Evolutionary conservation across 2,113 vertebrate genomes (phyloP), one percentile per base, ranked within the genome.

Genomic region (Ornithorhynchus anatinus): DNA sequence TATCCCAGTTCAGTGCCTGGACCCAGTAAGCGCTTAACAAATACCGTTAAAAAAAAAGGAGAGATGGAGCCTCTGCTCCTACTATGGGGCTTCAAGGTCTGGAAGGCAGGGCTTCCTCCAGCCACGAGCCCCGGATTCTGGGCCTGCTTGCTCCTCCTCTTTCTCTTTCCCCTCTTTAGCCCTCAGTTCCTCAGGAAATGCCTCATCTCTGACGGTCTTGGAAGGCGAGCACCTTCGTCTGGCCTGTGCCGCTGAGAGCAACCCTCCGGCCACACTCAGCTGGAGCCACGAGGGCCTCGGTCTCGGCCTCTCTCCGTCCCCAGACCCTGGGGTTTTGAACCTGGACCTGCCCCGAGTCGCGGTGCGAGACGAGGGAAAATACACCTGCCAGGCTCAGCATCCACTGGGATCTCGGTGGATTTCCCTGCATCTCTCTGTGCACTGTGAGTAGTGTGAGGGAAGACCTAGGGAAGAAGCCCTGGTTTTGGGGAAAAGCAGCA

Each of bases 401-500:
- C 3, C 0, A 0, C 36, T 58, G 53, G 80, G 66, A 36, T 69
- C 33, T 32, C 16, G 1, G 2, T 4, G 5, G 0, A 1, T 33
- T 8, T 85, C 48, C 6, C 19, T 85, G 35, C 35, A 0, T 8
- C 51, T 85, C 23, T 43, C 7, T 0, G 19, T 76, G 47, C 2
- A 5, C 19, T 45, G 83, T 82, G 77, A 80, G 80, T 77, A 5
- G n/a, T n/a, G n/a, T n/a, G n/a, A n/a, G n/a, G n/a, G n/a, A n/a
- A n/a, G n/a, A n/a, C n/a, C n/a, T n/a, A n/a, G n/a, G n/a, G n/a
- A n/a, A n/a, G n/a, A n/a, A n/a, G n/a, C n/a, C n/a, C n/a, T n/a
- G n/a, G n/a, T n/a, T n/a, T n/a, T n/a, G n/a, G n/a, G n/a, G n/a
- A n/a, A n/a, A n/a, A n/a, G n/a, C n/a, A n/a, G n/a, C n/a, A n/a